These are phyloP conservation scores for Venusia cambrica DNA, from an alignment of 2,888 invertebrate species.

Conservation along the genomic window DNA sequence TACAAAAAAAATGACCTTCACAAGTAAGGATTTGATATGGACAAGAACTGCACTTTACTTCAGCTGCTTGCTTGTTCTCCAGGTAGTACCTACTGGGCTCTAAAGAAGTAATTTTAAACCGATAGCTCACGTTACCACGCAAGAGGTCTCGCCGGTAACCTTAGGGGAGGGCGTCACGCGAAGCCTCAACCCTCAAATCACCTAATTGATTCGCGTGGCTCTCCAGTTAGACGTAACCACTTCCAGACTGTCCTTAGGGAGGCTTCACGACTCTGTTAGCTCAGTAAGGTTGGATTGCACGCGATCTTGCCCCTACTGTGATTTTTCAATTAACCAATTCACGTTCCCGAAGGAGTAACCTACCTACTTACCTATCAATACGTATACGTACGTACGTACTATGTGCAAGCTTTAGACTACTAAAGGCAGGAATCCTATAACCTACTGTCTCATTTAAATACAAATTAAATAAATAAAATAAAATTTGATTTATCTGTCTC, in stretches of 20 bases:
- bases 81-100: too few species aligned
- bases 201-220: constrained; percentile 60
- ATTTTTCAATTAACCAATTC: constrained; percentile 11
- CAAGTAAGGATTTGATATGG: too few species aligned
- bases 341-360: background rate
- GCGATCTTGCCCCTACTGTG: constrained; percentile 15
- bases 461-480: too few species aligned
- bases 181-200: constrained; percentile 54
- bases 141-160: constrained; percentile 34
- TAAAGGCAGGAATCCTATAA: too few species aligned
- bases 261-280: constrained; percentile 49
- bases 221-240: constrained; percentile 37
- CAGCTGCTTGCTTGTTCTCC: too few species aligned
- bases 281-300: constrained; percentile 34
- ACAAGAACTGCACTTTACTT: too few species aligned
- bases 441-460: too few species aligned
- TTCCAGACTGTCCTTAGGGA: constrained; percentile 39
- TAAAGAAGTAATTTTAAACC: too few species aligned
- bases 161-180: constrained; percentile 41
- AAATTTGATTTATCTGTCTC: too few species aligned
- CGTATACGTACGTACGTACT: too few species aligned
- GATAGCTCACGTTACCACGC: constrained; percentile 24
- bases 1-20: too few species aligned
- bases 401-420: too few species aligned
- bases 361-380: background rate